Base-by-base conservation (phyloP, 2,797 vertebrate genomes). In the Harpagifer antarcticus region DNA sequence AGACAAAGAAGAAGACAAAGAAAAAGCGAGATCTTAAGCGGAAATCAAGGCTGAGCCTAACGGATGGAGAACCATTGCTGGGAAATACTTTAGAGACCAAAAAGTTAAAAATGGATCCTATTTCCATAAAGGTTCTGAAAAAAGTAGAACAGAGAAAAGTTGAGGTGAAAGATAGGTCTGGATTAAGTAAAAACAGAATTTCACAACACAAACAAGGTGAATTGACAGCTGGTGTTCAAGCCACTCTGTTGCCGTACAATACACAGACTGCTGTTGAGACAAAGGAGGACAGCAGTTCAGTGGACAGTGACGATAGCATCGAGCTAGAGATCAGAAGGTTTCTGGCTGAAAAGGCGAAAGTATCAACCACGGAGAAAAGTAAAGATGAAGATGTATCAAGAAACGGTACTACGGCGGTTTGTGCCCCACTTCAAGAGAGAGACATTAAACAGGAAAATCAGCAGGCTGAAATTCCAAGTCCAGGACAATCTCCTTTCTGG, bases 241-340 rank as follows among this genome's bases (percentile, higher is more conserved):
- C 78, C 5, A 71, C 72, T 19, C 5, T 5, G 0, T 40, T n/a
- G 16, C 53, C n/a, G 15, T 56, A 77, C 13, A 79, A 57, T 42
- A 65, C 27, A 7, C 79, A 19, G 1, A 44, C 62, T 4, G 5
- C 54, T 69, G 56, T 65, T 65, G 80, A 83, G 45, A 68, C 84
- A 0, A 59, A 92, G 1, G 96, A 96, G 0, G 97, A 99, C 16
- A 97, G 95, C 90, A 98, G 97, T 52, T 96, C 96, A 0, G 95
- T 97, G 19, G 97, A 99, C 88, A 99, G 98, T 0, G 96, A 99
- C 0, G 98, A 99, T 76, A 97, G 98, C 94, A 99, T 99, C 0
- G 98, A 99, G 79, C 96, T 95, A 68, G 98, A 99, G 92, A 99
- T 99, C 31, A 91, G 92, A 71, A 96, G 79, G 85, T 99, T 99